Evolutionary conservation across 2,113 vertebrate genomes (phyloP), one percentile per base, ranked within the genome.

Genomic region (Amia ocellicauda): DNA sequence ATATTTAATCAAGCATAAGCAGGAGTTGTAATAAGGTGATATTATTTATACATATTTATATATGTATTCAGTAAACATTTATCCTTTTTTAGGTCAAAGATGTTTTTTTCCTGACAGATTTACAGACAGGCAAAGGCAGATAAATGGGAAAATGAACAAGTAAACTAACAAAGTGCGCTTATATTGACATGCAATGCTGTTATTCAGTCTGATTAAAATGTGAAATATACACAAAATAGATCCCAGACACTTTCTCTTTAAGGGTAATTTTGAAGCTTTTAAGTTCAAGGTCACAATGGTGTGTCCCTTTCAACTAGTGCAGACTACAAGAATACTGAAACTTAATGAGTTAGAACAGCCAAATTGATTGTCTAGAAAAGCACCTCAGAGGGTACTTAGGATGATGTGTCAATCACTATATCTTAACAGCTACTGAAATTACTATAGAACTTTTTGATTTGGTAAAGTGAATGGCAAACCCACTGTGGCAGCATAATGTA

Each of bases 311-410:
- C 71, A 70, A 78, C 53, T 69, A 71, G 67, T 71, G 58, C 29
- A 69, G 76, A 54, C 51, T 71, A 70, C 58, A 36, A 76, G 78
- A 77, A 71, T 54, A 75, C 66, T 63, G 78, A 74, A 78, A 74
- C 65, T 80, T 83, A 86, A 81, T 83, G 77, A 86, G 73, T 59
- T 47, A 80, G 76, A 80, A 81, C 69, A 70, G 67, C 54, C 61
- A 78, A 85, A 77, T 64, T 77, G 69, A 68, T 83, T 75, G 71
- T 74, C 64, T 69, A 68, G 72, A 72, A 82, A 80, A 74, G 58
- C 72, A 63, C 64, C 71, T 77, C 66, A 71, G 68, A 80, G 73
- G 5, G 28, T 69, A 80, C 66, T 73, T 80, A 64, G 60, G 71
- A 72, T 64, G 51, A 56, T 69, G 53, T 81, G 79, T 80, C 79